Evolutionary conservation across 2,113 vertebrate species (phyloP).

Genomic region (Hippolais icterina): DNA sequence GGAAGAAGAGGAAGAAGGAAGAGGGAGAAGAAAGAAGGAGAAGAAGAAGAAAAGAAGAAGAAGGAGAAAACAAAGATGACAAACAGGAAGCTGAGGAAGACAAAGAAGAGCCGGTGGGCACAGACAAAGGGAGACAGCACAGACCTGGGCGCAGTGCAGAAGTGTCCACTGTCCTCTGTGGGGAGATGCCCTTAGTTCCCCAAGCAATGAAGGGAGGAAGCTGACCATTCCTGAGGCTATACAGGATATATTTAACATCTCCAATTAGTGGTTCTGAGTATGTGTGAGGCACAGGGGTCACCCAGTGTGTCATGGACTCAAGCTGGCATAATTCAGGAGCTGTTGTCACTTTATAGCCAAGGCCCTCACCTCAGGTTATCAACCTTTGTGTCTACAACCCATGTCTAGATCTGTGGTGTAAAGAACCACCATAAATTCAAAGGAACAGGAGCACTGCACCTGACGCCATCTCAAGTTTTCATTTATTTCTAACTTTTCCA

Average conservation of each 20-base stretch:
- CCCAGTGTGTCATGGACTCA: accelerated
- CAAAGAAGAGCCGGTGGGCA: neutral
- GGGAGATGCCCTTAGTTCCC: neutral
- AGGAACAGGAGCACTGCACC: neutral
- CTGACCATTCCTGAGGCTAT: neutral
- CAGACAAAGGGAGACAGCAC: neutral
- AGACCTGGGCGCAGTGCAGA: neutral
- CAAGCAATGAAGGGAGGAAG: accelerated
- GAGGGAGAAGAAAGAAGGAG: neutral
- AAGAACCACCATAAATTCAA: neutral
- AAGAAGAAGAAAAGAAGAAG: accelerated
- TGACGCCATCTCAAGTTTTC: accelerated
- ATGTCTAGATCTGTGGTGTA: neutral
- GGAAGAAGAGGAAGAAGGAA: neutral
- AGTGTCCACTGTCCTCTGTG: too few relatives aligned
- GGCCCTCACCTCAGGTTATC: neutral
- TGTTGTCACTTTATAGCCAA: neutral
- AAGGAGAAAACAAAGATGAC: neutral
- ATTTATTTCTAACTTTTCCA: neutral
- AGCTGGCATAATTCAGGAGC: neutral
- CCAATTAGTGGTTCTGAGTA: neutral
- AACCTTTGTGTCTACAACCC: neutral
- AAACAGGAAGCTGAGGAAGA: neutral
- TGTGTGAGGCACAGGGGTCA: accelerated
- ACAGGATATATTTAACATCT: neutral